Evolutionary conservation across 2,888 invertebrate species (phyloP).

Genomic region (Drosophila setosimentum): DNA sequence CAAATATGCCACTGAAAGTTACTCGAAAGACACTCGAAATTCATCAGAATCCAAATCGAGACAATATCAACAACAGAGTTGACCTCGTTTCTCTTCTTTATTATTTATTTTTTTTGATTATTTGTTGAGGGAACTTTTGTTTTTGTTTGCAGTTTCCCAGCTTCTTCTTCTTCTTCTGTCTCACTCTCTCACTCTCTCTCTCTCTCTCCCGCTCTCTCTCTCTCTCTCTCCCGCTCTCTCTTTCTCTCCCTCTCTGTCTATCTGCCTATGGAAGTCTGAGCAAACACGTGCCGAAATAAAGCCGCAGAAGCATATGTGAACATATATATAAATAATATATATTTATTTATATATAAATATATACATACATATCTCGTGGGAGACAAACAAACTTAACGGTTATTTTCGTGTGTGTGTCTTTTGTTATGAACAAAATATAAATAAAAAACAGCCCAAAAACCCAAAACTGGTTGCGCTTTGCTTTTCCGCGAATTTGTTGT

Average conservation of each 20-base stretch:
- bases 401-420: conserved; percentile 41
- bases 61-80: conserved; percentile 33
- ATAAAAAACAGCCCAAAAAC: conserved; percentile 24
- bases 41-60: conserved; percentile 33
- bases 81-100: conserved; percentile 53
- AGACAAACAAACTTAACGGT: conserved; percentile 56
- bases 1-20: conserved; percentile 35
- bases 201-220: conserved; percentile 3
- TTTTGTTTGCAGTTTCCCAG: conserved; percentile 60
- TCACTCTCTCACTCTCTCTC: conserved; percentile 9
- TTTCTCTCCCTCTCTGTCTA: conserved; percentile 5
- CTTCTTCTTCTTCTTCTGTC: conserved; percentile 16
- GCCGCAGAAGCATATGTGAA: conserved; percentile 12
- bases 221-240: conserved; percentile 2
- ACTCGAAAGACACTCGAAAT: conserved; percentile 38
- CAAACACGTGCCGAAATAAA: conserved; percentile 55
- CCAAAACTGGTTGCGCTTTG: conserved; percentile 60
- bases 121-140: conserved; percentile 50
- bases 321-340: conserved; percentile 3
- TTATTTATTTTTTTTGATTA: neutral
- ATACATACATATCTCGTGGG: conserved; percentile 11
- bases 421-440: conserved; percentile 34
- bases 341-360: conserved; percentile 12
- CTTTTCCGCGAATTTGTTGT: conserved; percentile 58
- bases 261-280: conserved; percentile 32